Percentiles rank a stretch among this genome's conserved stretches.
phyloP scores from a whole-genome alignment of 1,140 invertebrate genomes.

The Papilio helenus region DNA sequence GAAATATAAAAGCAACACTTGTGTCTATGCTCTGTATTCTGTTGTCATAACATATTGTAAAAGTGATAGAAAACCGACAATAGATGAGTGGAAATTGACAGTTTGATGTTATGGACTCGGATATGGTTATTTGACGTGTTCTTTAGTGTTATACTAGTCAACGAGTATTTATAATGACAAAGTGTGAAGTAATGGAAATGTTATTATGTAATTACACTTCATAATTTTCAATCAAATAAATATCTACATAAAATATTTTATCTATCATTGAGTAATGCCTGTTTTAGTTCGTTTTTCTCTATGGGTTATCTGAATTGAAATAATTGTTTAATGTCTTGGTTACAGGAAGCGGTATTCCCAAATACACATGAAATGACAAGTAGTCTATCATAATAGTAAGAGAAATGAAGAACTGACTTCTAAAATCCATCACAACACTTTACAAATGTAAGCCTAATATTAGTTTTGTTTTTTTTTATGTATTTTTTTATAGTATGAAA shows the following conservation, averaged over 20 bases:
- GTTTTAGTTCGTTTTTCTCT: slow-evolving; percentile 35
- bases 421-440: slow-evolving; percentile 67
- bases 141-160: slow-evolving; percentile 73
- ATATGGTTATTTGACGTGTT: slow-evolving; percentile 32
- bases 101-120: slow-evolving; percentile 10
- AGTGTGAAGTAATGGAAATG: slow-evolving; percentile 67
- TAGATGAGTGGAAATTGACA: slow-evolving; percentile 32
- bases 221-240: slow-evolving; percentile 78
- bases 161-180: slow-evolving; percentile 73
- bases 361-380: slow-evolving; percentile 80
- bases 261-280: slow-evolving; percentile 64
- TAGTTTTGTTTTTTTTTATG: slow-evolving; percentile 63
- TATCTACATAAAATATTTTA: slow-evolving; percentile 66
- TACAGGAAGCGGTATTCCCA: slow-evolving; percentile 81
- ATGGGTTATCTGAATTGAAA: slow-evolving; percentile 15
- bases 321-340: slow-evolving; percentile 63
- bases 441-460: slow-evolving; percentile 74
- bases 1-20: neutral
- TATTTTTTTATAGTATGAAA: slow-evolving; percentile 48
- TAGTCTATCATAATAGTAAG: slow-evolving; percentile 78
- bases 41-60: slow-evolving; percentile 9
- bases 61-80: slow-evolving; percentile 28
- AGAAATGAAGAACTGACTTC: slow-evolving; percentile 74
- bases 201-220: slow-evolving; percentile 76
- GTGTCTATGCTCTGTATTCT: slow-evolving; percentile 20